Evolutionary conservation across 2,888 invertebrate species (phyloP).

Genomic region (Trachelus troglodyta): DNA sequence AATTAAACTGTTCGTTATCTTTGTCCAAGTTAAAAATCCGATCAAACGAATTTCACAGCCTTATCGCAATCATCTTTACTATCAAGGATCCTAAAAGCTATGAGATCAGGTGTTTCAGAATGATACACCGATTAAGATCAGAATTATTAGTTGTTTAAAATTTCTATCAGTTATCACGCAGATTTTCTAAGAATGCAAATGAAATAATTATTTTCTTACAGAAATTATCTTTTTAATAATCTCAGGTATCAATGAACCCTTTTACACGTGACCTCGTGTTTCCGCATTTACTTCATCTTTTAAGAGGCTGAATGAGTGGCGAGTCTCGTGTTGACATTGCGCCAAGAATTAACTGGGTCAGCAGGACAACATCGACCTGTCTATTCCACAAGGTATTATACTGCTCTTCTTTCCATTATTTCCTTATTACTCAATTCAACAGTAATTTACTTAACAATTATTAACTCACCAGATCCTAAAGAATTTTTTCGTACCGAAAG

Average conservation of each 20-base stretch:
- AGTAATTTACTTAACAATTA: neutral
- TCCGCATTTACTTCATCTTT: neutral
- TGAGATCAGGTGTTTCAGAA: neutral
- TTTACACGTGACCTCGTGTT: neutral
- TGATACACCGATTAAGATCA: neutral
- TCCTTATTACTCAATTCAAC: neutral
- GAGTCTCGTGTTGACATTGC: neutral
- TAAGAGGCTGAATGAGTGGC: neutral
- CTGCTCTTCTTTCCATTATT: neutral
- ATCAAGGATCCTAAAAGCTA: neutral
- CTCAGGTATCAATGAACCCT: neutral
- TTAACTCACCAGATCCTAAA: neutral
- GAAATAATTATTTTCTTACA: neutral
- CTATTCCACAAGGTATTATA: neutral
- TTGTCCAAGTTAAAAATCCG: neutral
- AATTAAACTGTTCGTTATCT: neutral
- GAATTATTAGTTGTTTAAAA: neutral
- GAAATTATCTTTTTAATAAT: neutral
- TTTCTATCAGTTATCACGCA: neutral
- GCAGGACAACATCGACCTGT: neutral
- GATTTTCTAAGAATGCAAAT: neutral
- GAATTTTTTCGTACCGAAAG: neutral
- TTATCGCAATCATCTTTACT: neutral
- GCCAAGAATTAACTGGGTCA: neutral
- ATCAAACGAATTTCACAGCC: neutral